Percentiles rank a stretch among this genome's conserved stretches.
phyloP scores from a whole-genome alignment of 2,888 invertebrate species.

The Meliscaeva auricollis region DNA sequence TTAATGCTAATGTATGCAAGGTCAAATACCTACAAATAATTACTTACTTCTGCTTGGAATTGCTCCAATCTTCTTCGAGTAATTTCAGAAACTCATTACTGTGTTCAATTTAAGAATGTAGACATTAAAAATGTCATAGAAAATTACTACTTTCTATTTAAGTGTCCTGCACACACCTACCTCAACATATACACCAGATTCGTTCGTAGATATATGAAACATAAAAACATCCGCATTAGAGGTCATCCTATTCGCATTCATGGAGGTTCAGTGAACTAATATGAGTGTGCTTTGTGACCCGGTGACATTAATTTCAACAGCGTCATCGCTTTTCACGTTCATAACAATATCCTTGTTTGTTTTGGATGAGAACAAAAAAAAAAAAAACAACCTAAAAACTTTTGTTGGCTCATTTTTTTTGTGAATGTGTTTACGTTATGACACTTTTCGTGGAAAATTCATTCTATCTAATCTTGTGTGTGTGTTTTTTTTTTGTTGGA shows the following conservation, averaged over 20 bases:
- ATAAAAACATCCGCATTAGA: slow-evolving; percentile 68
- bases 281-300: slow-evolving; percentile 12
- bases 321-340: slow-evolving; percentile 23
- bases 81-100: not conserved
- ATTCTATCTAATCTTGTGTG: slow-evolving; percentile 34
- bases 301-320: slow-evolving; percentile 67
- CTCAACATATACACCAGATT: slow-evolving; percentile 27
- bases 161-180: not conserved
- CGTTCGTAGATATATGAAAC: slow-evolving; percentile 17
- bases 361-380: not conserved
- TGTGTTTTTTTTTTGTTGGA: slow-evolving; percentile 11
- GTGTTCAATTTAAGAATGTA: too few relatives aligned
- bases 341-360: slow-evolving; percentile 32
- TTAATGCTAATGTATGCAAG: too few relatives aligned
- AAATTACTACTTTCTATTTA: not conserved
- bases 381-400: slow-evolving; percentile 20
- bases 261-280: slow-evolving; percentile 58
- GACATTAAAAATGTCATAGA: too few relatives aligned
- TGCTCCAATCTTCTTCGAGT: not conserved
- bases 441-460: slow-evolving; percentile 36
- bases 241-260: slow-evolving; percentile 52
- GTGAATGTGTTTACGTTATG: slow-evolving; percentile 16
- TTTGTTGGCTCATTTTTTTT: not conserved
- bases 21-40: too few relatives aligned
- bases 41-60: too few relatives aligned